Base-by-base conservation (phyloP, 2,888 invertebrate species). In the Drosophila infuscata region DNA sequence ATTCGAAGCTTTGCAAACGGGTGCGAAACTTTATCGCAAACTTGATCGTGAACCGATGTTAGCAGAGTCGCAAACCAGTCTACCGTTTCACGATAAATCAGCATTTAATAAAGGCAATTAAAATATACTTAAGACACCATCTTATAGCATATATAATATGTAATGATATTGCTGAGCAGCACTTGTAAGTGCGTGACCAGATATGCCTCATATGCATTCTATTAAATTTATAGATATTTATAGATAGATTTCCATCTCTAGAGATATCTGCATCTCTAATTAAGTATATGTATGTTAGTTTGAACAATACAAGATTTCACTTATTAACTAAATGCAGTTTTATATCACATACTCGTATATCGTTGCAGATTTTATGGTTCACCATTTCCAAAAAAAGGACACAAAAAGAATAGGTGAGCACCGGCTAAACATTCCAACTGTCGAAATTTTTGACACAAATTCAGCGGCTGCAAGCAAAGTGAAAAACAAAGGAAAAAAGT, bases 1-100 rank as follows among this genome's bases (percentile, higher is more conserved):
- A 38, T 46, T 46, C 41, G 32, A 41, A 67, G 74, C 74, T 73
- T 73, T 74, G 12, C 38, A 20, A 43, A 57, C 30, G 57, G 57
- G 48, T 52, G 17, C n/a, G 41, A 63, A 64, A 58, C 64, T 54
- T 25, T 20, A 48, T 30, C 41, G 20, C 32, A 9, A 54, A 48
- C 15, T 35, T 35, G 71, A 72, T 72, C 71, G 41, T 8, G 32
- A 30, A 11, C 33, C 46, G 46, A 38, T 25, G 15, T 46, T n/a
- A 61, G 61, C 12, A 59, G 3, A 68, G 70, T 35, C 54, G 29
- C 69, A 54, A 67, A 53, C 66, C 66, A 46, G n/a, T 67, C 32
- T 25, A 15, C 4, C n/a, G 1, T 6, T 6, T 9, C 12, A 56
- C 20, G 69, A 67, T 66, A 58, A 4, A 2, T 41, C n/a, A 2